Percentiles rank a stretch among this genome's conserved stretches.
Conservation (phyloP, 2,113 vertebrate genomes). For the Barbus barbus region DNA sequence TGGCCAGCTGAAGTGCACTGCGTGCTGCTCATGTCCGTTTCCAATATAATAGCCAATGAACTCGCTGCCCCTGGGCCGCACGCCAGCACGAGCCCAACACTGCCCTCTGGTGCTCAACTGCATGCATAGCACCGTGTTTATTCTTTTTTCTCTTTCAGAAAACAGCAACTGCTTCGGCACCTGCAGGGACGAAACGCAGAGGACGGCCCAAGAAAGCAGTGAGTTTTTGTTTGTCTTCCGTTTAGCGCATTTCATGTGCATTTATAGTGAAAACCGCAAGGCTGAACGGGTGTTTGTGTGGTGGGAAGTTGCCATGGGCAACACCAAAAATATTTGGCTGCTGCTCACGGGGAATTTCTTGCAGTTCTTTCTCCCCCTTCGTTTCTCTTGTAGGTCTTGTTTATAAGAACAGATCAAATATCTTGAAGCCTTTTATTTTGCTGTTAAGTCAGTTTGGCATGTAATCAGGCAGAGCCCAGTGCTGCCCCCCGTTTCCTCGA, state of each 20-base stretch:
- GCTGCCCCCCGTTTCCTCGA: conserved; percentile 22
- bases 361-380: not conserved
- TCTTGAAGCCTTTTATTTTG: not conserved
- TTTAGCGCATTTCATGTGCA: not conserved
- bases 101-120: conserved; percentile 68
- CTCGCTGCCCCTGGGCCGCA: conserved; percentile 72
- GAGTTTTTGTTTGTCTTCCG: conserved; percentile 56
- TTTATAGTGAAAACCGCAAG: not conserved
- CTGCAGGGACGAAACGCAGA: conserved; percentile 86
- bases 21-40: conserved; percentile 77
- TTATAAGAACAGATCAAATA: not conserved
- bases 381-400: not conserved
- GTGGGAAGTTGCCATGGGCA: conserved; percentile 36
- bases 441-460: not conserved
- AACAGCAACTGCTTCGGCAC: conserved; percentile 77
- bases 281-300: not conserved
- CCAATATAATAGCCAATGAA: conserved; percentile 79
- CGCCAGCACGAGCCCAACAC: conserved; percentile 49
- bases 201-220: conserved; percentile 96
- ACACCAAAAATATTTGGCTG: conserved; percentile 42
- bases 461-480: not conserved
- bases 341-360: conserved; percentile 46
- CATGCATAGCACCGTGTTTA: not conserved
- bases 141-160: conserved; percentile 73
- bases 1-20: conserved; percentile 76